phyloP scores from a whole-genome alignment of 2,888 invertebrate genomes.

The Acanthosepion lycidas region DNA sequence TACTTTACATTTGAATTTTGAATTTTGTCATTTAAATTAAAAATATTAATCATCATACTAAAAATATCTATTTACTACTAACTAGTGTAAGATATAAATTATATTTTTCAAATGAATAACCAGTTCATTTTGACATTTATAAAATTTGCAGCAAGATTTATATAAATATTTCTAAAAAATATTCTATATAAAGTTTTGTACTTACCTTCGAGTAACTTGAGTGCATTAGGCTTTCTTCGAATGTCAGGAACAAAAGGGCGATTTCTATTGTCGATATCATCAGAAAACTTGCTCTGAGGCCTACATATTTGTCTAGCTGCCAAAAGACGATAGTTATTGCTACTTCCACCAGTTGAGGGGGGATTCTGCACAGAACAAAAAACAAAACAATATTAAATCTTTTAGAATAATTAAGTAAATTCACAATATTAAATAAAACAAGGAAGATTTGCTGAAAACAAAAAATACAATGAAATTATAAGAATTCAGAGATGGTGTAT shows the following conservation, averaged over 20 bases:
- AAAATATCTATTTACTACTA: too few relatives aligned
- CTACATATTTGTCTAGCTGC: conserved; percentile 76
- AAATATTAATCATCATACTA: too few relatives aligned
- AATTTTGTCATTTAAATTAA: too few relatives aligned
- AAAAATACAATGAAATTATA: too few relatives aligned
- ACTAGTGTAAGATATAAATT: too few relatives aligned
- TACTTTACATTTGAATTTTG: too few relatives aligned
- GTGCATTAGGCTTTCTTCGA: conserved; percentile 89
- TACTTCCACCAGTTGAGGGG: conserved; percentile 34
- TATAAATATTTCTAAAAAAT: not conserved
- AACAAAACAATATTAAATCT: not conserved
- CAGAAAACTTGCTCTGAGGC: conserved; percentile 89
- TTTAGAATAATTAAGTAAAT: not conserved
- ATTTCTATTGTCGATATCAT: conserved; percentile 87
- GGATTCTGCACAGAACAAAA: not conserved
- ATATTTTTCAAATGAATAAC: too few relatives aligned
- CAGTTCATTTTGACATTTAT: not conserved
- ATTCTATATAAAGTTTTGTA: not conserved
- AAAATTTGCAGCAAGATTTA: not conserved
- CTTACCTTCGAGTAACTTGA: conserved; percentile 80
- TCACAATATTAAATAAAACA: not conserved
- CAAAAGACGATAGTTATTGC: conserved; percentile 79
- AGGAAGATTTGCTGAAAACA: not conserved
- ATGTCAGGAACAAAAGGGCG: conserved; percentile 88
- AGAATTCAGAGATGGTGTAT: too few relatives aligned